Evolutionary conservation across 2,888 invertebrate genomes (phyloP).

Genomic region (Phengaris alcon): DNA sequence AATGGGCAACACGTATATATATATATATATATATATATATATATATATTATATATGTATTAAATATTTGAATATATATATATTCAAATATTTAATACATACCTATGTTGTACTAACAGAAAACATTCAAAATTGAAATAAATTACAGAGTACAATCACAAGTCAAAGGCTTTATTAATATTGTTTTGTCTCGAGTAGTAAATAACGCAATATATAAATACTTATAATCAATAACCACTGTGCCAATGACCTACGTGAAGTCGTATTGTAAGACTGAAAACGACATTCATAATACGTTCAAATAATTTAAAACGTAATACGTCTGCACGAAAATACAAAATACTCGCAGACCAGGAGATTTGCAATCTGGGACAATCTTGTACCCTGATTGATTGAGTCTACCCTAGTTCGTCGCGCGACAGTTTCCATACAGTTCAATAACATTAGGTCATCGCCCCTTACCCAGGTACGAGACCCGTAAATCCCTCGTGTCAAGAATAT

Average conservation of each 20-base stretch:
- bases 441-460: slow-evolving; percentile 50
- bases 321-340: background rate
- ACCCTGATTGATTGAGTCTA: slow-evolving; percentile 24
- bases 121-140: background rate
- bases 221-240: background rate
- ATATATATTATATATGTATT: too few relatives aligned
- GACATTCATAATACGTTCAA: background rate
- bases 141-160: background rate
- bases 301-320: background rate
- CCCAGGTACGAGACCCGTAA: slow-evolving; percentile 39
- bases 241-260: slow-evolving; percentile 2
- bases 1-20: background rate
- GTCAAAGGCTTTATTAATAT: background rate
- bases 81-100: too few relatives aligned
- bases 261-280: background rate
- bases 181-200: background rate
- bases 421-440: slow-evolving; percentile 46
- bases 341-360: slow-evolving; percentile 12
- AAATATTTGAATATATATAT: too few relatives aligned
- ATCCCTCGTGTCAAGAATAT: slow-evolving; percentile 10
- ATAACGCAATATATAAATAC: background rate
- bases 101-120: background rate
- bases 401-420: slow-evolving; percentile 32
- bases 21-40: too few relatives aligned
- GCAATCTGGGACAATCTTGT: slow-evolving; percentile 25